Percentiles rank a stretch among this genome's conserved stretches.
Evolutionary conservation across 92 coral and sea anemone species (phyloP).

Genomic region (Epizoanthus fatuus): DNA sequence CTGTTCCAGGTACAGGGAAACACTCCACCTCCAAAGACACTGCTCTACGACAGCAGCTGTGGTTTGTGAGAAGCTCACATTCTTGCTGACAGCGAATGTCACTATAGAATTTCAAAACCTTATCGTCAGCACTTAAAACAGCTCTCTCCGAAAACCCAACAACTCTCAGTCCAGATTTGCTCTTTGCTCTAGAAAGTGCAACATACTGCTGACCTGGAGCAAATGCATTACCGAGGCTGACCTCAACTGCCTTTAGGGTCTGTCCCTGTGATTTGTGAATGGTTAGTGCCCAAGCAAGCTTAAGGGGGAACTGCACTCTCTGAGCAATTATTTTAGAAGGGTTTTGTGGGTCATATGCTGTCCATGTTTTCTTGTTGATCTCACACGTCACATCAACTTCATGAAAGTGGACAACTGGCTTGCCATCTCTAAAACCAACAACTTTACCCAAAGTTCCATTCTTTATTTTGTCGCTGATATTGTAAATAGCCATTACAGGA

Average conservation of each 20-base stretch:
- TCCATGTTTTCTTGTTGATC: not conserved
- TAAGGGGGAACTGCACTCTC: not conserved
- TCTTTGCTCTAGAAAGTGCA: constrained; percentile 53
- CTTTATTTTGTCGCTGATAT: not conserved
- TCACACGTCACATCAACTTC: not conserved
- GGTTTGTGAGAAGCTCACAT: too few species aligned
- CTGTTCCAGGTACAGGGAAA: too few species aligned
- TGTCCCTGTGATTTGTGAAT: not conserved
- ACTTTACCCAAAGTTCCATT: constrained; percentile 1
- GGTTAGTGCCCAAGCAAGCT: not conserved
- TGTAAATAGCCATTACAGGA: constrained; percentile 6
- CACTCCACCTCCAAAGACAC: too few species aligned
- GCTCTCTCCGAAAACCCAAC: too few species aligned
- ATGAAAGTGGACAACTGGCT: not conserved
- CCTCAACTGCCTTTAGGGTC: not conserved
- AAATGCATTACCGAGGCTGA: not conserved
- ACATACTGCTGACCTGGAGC: constrained; percentile 65
- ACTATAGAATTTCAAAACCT: too few species aligned
- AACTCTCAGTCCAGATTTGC: not conserved
- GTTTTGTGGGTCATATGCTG: not conserved
- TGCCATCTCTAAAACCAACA: not conserved
- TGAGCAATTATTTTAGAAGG: not conserved
- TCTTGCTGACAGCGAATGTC: too few species aligned
- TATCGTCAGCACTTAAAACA: too few species aligned
- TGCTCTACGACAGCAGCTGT: too few species aligned